phyloP scores from a whole-genome alignment of 2,113 vertebrate genomes.

The Saccopteryx bilineata region DNA sequence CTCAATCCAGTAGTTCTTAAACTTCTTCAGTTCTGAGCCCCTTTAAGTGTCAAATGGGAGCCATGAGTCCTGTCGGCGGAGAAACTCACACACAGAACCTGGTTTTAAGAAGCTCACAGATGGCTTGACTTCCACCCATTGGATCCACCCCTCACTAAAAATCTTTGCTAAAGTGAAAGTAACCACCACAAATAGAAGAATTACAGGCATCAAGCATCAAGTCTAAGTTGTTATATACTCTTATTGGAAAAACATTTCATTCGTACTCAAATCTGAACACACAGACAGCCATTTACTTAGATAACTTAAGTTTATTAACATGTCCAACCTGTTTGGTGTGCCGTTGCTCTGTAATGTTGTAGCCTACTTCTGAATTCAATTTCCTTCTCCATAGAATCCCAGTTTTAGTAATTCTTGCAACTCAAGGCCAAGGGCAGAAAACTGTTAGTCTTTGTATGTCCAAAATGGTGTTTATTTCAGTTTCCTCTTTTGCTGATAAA shows the following conservation, averaged over 20 bases:
- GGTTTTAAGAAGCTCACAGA: not conserved
- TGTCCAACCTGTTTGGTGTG: not conserved
- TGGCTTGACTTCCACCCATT: not conserved
- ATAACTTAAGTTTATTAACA: not conserved
- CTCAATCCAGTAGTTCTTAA: not conserved
- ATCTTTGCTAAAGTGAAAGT: not conserved
- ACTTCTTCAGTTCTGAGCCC: not conserved
- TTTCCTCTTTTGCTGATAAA: not conserved
- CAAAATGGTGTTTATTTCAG: not conserved
- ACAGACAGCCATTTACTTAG: not conserved
- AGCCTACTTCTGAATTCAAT: not conserved
- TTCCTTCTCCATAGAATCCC: not conserved
- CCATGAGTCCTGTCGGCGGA: not conserved
- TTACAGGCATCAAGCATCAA: not conserved
- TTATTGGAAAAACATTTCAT: not conserved
- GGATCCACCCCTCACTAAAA: not conserved
- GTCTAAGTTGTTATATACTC: not conserved
- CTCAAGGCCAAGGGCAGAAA: not conserved
- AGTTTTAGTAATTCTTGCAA: not conserved
- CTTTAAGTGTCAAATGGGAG: not conserved
- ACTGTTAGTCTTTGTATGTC: not conserved
- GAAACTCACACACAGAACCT: not conserved
- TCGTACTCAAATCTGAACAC: not conserved
- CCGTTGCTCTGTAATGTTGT: not conserved
- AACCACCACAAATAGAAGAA: not conserved